Percentiles rank a stretch among this genome's conserved stretches.
Evolutionary conservation across 2,797 vertebrate genomes (phyloP).

Genomic region (Myiotriccus ornatus): DNA sequence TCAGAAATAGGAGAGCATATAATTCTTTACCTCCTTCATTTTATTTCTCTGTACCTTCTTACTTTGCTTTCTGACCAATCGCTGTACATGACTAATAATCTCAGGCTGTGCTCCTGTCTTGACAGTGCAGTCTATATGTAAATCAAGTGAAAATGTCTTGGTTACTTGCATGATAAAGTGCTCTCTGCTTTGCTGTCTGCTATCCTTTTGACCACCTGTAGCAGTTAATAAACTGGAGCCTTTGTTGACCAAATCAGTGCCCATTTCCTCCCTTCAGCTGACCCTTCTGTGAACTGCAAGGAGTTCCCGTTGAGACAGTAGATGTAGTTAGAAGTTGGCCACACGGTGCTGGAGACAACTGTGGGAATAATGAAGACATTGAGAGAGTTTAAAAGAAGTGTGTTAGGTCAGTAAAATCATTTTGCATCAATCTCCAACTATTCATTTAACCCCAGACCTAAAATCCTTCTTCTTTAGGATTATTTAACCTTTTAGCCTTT

Average conservation of each 20-base stretch:
- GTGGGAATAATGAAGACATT: not conserved
- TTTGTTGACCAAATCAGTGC: not conserved
- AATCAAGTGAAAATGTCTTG: not conserved
- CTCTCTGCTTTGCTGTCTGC: not conserved
- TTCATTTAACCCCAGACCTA: not conserved
- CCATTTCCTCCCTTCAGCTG: not conserved
- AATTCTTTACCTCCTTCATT: not conserved
- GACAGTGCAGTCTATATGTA: not conserved
- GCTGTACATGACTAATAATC: fast-evolving
- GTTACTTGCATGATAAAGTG: not conserved
- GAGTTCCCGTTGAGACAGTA: not conserved
- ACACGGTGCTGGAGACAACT: not conserved
- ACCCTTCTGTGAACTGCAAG: not conserved
- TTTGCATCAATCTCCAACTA: not conserved
- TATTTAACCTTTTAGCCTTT: not conserved
- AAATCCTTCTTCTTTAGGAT: not conserved
- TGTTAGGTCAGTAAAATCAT: not conserved
- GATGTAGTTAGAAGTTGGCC: not conserved
- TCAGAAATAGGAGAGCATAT: not conserved
- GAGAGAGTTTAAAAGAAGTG: not conserved
- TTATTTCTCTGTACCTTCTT: not conserved
- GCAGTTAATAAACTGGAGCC: not conserved
- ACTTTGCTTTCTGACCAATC: not conserved
- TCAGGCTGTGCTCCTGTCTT: not conserved
- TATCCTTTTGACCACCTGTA: not conserved